These are phyloP conservation scores for Mustela lutreola DNA, from an alignment of 2,113 vertebrate genomes.

Conservation along the genomic window DNA sequence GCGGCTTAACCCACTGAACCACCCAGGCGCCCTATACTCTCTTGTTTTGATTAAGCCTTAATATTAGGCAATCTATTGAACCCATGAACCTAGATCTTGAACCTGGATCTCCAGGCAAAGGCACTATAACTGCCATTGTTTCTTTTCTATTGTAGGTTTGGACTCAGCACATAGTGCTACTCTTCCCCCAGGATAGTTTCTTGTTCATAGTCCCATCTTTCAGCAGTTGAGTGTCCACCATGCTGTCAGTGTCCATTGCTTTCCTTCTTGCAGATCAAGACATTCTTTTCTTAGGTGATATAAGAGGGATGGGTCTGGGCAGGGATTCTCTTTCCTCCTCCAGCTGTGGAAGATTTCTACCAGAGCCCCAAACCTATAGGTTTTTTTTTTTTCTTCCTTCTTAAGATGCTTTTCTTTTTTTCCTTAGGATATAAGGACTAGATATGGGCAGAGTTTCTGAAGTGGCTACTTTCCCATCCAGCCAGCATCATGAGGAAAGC, in stretches of 20 bases:
- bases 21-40: neutral
- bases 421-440: neutral
- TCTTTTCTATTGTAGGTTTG: neutral
- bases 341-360: neutral
- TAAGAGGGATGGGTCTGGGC: neutral
- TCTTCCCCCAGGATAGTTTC: fast-evolving
- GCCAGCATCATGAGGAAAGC: neutral
- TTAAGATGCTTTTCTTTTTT: neutral
- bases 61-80: neutral
- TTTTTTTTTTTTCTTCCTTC: neutral
- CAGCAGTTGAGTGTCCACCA: neutral
- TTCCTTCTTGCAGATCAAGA: neutral
- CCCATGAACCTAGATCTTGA: neutral
- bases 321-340: neutral
- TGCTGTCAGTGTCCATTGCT: neutral
- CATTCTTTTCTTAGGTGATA: neutral
- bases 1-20: too few species aligned
- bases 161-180: fast-evolving
- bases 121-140: neutral
- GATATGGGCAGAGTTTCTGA: neutral
- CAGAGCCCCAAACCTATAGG: neutral
- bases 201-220: neutral
- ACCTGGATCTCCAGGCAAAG: neutral
- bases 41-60: neutral
- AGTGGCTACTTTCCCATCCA: neutral